A percentile compares a stretch with the other conserved stretches of the same genome.
phyloP scores from a whole-genome alignment of 2,113 vertebrate genomes.

The Andinoacara biseriatus region DNA sequence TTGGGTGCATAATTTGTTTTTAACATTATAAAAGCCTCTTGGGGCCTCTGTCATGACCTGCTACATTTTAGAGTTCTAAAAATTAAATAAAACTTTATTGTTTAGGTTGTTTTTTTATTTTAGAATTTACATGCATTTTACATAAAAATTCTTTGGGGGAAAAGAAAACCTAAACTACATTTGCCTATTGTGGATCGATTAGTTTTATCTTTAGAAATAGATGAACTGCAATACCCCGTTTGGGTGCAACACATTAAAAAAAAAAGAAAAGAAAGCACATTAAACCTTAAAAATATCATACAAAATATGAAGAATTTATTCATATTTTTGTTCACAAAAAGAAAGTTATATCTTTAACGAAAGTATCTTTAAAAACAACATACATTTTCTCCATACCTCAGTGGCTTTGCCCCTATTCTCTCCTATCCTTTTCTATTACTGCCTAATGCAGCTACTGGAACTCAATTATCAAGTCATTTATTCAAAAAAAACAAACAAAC shows the following conservation, averaged over 20 bases:
- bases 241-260: neutral
- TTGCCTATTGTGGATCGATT: neutral
- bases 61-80: conserved; percentile 20
- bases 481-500: neutral
- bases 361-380: conserved; percentile 36
- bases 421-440: neutral
- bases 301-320: conserved; percentile 66
- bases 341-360: conserved; percentile 42
- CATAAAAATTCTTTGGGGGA: neutral
- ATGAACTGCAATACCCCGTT: neutral
- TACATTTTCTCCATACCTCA: conserved; percentile 25
- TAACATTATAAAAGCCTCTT: conserved; percentile 64
- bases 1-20: conserved; percentile 61
- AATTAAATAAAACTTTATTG: neutral
- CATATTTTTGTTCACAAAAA: conserved; percentile 50
- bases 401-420: conserved; percentile 19
- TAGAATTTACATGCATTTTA: neutral
- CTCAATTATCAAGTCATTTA: conserved; percentile 15
- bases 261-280: neutral
- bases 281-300: conserved; percentile 21
- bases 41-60: conserved; percentile 11
- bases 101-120: neutral
- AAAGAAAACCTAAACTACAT: neutral
- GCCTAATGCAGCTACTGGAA: conserved; percentile 32
- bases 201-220: neutral